Percentiles rank a stretch among this genome's conserved stretches.
Evolutionary conservation across 2,888 invertebrate species (phyloP).

Genomic region (Drosophila niveifrons): DNA sequence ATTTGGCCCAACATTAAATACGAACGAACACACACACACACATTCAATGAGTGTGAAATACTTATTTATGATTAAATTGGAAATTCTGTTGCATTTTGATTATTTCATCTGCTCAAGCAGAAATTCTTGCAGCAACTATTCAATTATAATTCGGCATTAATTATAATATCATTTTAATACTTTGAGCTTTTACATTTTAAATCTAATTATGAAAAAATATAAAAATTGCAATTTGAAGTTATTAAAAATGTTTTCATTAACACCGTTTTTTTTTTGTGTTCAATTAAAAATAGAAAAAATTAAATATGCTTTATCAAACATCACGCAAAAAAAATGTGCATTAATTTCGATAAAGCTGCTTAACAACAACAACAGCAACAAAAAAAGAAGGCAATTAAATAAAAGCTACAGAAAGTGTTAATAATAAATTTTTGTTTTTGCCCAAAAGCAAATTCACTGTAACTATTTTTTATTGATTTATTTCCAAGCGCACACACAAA

Average conservation of each 20-base stretch:
- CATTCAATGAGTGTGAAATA: constrained; percentile 10
- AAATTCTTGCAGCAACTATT: not conserved
- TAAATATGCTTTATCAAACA: not conserved
- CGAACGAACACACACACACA: not conserved
- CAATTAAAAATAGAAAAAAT: not conserved
- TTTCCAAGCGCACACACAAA: constrained; percentile 4
- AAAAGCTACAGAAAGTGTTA: not conserved
- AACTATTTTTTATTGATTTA: constrained; percentile 10
- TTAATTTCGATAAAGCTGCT: constrained; percentile 1
- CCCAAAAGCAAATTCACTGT: not conserved
- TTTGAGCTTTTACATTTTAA: not conserved
- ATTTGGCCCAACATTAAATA: constrained; percentile 4
- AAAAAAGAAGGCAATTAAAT: not conserved
- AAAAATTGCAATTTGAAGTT: not conserved
- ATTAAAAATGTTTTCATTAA: not conserved
- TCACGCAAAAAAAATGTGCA: not conserved
- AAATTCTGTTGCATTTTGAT: not conserved
- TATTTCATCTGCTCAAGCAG: not conserved
- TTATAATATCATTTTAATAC: constrained; percentile 9
- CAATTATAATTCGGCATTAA: constrained; percentile 5
- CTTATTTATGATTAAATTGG: constrained; percentile 9
- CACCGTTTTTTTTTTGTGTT: not conserved
- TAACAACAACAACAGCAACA: not conserved
- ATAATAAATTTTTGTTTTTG: not conserved
- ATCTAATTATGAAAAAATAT: constrained; percentile 1